A percentile compares a stretch with the other conserved stretches of the same genome.
Evolutionary conservation across 1,140 invertebrate species (phyloP).

Genomic region (Scaptomyza montana): DNA sequence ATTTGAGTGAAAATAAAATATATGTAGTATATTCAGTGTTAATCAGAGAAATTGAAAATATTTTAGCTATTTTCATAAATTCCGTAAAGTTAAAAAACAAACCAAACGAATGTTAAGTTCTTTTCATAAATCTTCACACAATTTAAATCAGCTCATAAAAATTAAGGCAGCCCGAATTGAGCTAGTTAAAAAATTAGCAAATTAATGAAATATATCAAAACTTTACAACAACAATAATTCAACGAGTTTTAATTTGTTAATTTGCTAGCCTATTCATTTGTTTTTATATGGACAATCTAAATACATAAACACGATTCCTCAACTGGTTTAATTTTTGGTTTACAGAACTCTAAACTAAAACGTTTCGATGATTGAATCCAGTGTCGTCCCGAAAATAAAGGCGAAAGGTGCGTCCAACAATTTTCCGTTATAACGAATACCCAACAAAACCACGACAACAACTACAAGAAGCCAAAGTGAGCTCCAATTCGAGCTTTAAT

Average conservation of each 20-base stretch:
- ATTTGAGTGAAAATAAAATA: background rate
- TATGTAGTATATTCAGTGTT: background rate
- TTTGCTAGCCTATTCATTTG: background rate
- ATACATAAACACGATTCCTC: conserved; percentile 1
- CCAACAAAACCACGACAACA: conserved; percentile 3
- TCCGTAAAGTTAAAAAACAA: background rate
- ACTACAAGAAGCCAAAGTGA: conserved; percentile 55
- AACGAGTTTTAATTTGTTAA: conserved; percentile 7
- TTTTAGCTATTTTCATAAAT: background rate
- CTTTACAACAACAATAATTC: background rate
- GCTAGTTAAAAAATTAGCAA: conserved; percentile 17
- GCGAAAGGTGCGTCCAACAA: conserved; percentile 59
- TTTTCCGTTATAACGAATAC: conserved; percentile 72
- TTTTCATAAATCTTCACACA: background rate
- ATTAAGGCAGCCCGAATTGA: background rate
- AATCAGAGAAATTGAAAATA: background rate
- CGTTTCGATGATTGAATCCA: conserved; percentile 61
- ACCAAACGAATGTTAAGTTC: background rate
- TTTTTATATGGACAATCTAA: background rate
- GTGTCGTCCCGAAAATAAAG: conserved; percentile 39
- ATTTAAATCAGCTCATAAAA: conserved; percentile 2
- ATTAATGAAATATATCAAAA: background rate
- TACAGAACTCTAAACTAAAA: conserved; percentile 54
- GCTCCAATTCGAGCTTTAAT: background rate
- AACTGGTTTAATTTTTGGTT: conserved; percentile 41